Percentiles rank a stretch among this genome's conserved stretches.
Conservation (phyloP, 2,888 invertebrate species). For the Smittia aterrima region DNA sequence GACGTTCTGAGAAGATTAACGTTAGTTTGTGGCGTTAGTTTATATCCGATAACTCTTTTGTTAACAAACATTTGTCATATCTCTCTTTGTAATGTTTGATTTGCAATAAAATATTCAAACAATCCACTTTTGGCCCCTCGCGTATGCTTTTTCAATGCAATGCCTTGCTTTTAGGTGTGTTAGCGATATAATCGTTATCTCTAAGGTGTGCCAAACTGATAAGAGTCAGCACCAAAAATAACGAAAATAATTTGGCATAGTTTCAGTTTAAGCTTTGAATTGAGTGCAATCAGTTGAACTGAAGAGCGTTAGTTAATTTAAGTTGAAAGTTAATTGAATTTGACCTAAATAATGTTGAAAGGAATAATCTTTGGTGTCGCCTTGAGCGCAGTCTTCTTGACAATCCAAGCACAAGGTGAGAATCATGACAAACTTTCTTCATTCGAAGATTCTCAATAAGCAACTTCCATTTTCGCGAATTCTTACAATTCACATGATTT, state of each 20-base stretch:
- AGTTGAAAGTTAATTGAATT: not conserved
- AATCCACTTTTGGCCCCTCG: too few relatives aligned
- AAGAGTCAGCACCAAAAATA: not conserved
- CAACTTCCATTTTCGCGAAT: not conserved
- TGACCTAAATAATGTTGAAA: conserved; percentile 10
- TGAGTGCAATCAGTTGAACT: not conserved
- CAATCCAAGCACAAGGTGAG: conserved; percentile 10
- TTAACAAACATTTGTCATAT: too few relatives aligned
- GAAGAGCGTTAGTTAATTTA: not conserved
- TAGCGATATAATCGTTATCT: too few relatives aligned
- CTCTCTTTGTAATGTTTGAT: too few relatives aligned
- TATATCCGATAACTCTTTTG: too few relatives aligned
- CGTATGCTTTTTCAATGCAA: too few relatives aligned
- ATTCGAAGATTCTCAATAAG: not conserved
- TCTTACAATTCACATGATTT: not conserved
- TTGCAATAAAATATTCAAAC: too few relatives aligned
- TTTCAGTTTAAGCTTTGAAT: not conserved
- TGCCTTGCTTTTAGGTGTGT: too few relatives aligned
- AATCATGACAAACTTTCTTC: not conserved
- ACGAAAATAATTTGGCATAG: not conserved
- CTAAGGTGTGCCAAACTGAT: conserved; percentile 17
- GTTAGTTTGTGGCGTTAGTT: too few relatives aligned
- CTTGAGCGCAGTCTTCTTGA: not conserved
- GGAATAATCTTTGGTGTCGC: not conserved
- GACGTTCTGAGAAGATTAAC: not conserved